Percentiles rank a stretch among this genome's conserved stretches.
Evolutionary conservation across 2,113 vertebrate genomes (phyloP).

Genomic region (Gulo gulo): DNA sequence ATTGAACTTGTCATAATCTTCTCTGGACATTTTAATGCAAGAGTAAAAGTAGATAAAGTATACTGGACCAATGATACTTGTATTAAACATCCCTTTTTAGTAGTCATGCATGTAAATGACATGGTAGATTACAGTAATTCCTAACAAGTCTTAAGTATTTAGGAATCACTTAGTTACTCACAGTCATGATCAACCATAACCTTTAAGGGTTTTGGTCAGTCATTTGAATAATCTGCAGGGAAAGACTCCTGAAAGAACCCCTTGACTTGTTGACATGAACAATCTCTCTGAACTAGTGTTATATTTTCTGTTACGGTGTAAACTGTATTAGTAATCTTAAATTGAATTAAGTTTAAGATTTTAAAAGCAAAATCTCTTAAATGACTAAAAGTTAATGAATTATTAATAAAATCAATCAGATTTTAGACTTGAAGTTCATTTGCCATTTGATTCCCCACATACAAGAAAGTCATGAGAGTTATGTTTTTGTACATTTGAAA

Average conservation of each 20-base stretch:
- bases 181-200: neutral
- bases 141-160: conserved; percentile 1
- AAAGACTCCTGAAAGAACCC: conserved; percentile 61
- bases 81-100: conserved; percentile 27
- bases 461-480: neutral
- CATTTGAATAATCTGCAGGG: conserved; percentile 68
- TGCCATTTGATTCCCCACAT: neutral
- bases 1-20: conserved; percentile 21
- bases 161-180: conserved; percentile 26
- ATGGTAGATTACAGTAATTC: conserved; percentile 5
- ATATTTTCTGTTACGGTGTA: neutral
- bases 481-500: neutral
- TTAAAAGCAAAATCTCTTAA: conserved; percentile 16
- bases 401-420: neutral
- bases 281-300: conserved; percentile 4
- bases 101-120: neutral
- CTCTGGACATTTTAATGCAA: conserved; percentile 7
- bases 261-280: conserved; percentile 33
- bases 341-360: conserved; percentile 10
- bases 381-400: conserved; percentile 1
- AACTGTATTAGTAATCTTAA: neutral
- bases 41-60: conserved; percentile 31
- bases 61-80: neutral
- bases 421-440: conserved; percentile 32
- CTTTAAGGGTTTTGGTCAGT: conserved; percentile 62